These are phyloP conservation scores for Prinia subflava DNA, from an alignment of 2,113 vertebrate species.

Conservation along the genomic window DNA sequence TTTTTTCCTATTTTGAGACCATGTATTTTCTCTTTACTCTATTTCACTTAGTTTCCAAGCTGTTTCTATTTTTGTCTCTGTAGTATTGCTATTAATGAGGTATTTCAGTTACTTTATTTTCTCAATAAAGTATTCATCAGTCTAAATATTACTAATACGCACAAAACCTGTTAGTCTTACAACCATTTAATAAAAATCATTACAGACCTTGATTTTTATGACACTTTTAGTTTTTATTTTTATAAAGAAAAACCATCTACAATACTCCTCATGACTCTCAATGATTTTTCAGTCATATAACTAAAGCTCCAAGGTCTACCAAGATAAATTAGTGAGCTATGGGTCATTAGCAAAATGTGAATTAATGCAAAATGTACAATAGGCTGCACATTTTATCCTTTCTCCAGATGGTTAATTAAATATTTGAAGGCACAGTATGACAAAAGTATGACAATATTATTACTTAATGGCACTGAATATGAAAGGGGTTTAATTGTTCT, in stretches of 20 bases:
- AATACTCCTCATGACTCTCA: background rate
- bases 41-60: background rate
- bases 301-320: background rate
- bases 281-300: background rate
- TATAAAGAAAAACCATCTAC: background rate
- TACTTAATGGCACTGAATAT: background rate
- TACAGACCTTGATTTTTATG: background rate
- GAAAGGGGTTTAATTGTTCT: background rate
- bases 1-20: background rate
- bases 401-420: slow-evolving; percentile 10
- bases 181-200: background rate
- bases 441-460: background rate
- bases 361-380: slow-evolving; percentile 10
- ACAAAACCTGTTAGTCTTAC: background rate
- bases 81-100: background rate
- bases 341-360: background rate
- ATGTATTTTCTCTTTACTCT: background rate
- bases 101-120: background rate
- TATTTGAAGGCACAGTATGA: background rate
- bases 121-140: background rate
- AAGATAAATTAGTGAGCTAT: background rate
- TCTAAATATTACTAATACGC: background rate
- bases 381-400: background rate
- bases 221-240: background rate
- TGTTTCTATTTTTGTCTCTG: background rate